Evolutionary conservation across 2,888 invertebrate species (phyloP).

Genomic region (Eristalis arbustorum): DNA sequence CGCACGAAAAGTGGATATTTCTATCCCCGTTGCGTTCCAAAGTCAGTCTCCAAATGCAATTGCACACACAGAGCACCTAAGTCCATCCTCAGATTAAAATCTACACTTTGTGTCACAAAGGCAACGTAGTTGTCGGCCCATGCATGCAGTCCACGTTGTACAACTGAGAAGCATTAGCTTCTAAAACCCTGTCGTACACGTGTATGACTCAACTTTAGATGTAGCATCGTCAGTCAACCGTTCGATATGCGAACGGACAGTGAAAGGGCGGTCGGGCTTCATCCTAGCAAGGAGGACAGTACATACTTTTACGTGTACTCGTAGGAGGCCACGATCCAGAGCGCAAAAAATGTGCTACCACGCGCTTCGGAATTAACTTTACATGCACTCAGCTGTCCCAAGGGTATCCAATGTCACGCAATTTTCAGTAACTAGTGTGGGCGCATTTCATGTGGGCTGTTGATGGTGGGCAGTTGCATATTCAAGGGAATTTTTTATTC

Average conservation of each 20-base stretch:
- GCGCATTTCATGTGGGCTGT: background rate
- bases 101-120: too few relatives aligned
- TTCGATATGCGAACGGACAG: background rate
- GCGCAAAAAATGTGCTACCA: background rate
- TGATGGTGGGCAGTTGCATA: background rate
- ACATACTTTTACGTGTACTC: background rate
- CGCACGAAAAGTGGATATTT: too few relatives aligned
- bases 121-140: too few relatives aligned
- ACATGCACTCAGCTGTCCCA: background rate
- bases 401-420: background rate
- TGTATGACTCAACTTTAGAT: background rate
- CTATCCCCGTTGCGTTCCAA: too few relatives aligned
- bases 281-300: background rate
- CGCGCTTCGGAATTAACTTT: too few relatives aligned
- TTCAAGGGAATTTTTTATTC: too few relatives aligned
- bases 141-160: background rate
- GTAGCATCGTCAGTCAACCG: background rate
- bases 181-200: background rate
- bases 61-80: too few relatives aligned
- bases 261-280: background rate
- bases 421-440: background rate
- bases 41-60: too few relatives aligned
- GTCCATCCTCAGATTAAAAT: too few relatives aligned
- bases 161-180: background rate
- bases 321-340: background rate